Percentiles rank a stretch among this genome's conserved stretches.
phyloP scores from a whole-genome alignment of 2,113 vertebrate genomes.

The Calyptommatus sinebrachiatus region DNA sequence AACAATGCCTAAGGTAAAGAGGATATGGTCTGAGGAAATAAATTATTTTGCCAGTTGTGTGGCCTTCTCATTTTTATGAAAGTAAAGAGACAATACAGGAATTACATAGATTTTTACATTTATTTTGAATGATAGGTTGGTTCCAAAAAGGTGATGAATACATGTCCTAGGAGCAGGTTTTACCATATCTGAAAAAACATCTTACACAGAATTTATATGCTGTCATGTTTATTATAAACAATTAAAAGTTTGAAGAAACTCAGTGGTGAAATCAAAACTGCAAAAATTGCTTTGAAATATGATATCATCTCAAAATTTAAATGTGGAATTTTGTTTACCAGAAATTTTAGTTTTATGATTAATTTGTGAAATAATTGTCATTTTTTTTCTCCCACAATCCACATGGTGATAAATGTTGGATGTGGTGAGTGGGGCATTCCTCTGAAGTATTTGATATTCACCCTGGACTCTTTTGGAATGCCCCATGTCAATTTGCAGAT shows the following conservation, averaged over 20 bases:
- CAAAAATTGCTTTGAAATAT: background rate
- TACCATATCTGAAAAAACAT: conserved; percentile 31
- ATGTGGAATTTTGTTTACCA: background rate
- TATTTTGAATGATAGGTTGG: background rate
- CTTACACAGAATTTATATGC: conserved; percentile 6
- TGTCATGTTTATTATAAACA: background rate
- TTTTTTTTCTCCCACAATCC: background rate
- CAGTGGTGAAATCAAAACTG: conserved; percentile 9
- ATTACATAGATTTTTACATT: too few species aligned
- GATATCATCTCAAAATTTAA: background rate
- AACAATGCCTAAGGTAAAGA: too few species aligned
- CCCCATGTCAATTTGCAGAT: too few species aligned
- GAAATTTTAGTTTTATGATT: background rate
- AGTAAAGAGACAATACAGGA: too few species aligned
- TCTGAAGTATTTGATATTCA: too few species aligned
- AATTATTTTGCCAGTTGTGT: too few species aligned
- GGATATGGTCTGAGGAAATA: too few species aligned
- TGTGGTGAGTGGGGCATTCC: too few species aligned
- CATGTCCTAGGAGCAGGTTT: conserved; percentile 11
- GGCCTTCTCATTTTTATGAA: too few species aligned
- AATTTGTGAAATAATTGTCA: background rate
- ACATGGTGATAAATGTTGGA: too few species aligned
- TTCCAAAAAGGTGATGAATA: conserved; percentile 27
- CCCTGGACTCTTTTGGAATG: too few species aligned
- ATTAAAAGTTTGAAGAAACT: conserved; percentile 20